Evolutionary conservation across 2,888 invertebrate species (phyloP).

Genomic region (Abrostola tripartita): DNA sequence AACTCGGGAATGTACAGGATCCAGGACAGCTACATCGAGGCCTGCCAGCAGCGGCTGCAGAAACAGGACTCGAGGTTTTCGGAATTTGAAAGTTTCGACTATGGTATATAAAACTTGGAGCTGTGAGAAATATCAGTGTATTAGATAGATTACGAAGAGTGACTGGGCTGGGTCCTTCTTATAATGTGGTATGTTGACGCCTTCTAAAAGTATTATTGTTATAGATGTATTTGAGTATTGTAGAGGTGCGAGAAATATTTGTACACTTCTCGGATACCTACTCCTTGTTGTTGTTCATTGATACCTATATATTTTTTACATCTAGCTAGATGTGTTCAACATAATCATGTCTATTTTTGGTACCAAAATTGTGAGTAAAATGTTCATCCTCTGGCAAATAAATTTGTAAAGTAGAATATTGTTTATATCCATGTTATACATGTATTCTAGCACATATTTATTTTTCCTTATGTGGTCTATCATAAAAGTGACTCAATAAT

Average conservation of each 20-base stretch:
- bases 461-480: constrained; percentile 61
- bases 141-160: constrained; percentile 83
- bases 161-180: constrained; percentile 80
- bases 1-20: constrained; percentile 97
- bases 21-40: constrained; percentile 95
- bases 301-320: constrained; percentile 87
- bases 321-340: constrained; percentile 86
- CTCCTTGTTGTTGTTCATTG: constrained; percentile 87
- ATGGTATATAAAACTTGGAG: constrained; percentile 89
- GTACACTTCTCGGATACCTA: constrained; percentile 87
- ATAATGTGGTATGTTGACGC: constrained; percentile 83
- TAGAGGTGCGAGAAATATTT: constrained; percentile 86
- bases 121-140: constrained; percentile 87
- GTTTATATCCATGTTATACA: constrained; percentile 54
- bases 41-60: constrained; percentile 95
- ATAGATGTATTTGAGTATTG: constrained; percentile 83
- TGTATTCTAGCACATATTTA: constrained; percentile 22
- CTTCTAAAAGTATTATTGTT: constrained; percentile 88
- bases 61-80: constrained; percentile 96
- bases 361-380: constrained; percentile 68
- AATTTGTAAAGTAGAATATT: constrained; percentile 58
- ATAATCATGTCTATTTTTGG: constrained; percentile 87
- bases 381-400: constrained; percentile 62
- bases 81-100: constrained; percentile 94
- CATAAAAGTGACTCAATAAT: constrained; percentile 22